phyloP scores from a whole-genome alignment of 2,113 vertebrate genomes.

The Dissostichus mawsoni region DNA sequence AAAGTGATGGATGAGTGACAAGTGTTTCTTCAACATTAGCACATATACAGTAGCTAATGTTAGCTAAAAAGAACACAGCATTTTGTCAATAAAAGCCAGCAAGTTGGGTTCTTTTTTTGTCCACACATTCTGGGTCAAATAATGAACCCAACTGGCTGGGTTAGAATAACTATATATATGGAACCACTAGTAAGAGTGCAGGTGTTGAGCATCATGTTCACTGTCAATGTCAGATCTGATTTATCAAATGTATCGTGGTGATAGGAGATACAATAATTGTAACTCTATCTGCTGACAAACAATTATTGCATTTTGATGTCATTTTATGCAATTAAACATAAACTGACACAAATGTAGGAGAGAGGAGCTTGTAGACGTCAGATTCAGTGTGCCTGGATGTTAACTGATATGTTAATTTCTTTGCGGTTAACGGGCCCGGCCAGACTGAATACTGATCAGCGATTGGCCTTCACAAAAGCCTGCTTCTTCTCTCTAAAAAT shows the following conservation, averaged over 20 bases:
- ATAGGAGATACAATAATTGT: background rate
- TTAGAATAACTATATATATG: too few species aligned
- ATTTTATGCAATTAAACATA: background rate
- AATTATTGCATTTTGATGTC: background rate
- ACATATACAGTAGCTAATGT: too few species aligned
- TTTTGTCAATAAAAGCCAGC: too few species aligned
- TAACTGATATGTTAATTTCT: constrained; percentile 38
- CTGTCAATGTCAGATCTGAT: background rate
- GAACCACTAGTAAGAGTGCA: background rate
- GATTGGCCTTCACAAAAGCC: constrained; percentile 44
- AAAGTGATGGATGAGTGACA: too few species aligned
- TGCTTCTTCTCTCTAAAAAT: constrained; percentile 36
- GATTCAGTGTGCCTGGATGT: background rate
- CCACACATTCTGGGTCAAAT: too few species aligned
- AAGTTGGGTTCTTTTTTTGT: too few species aligned
- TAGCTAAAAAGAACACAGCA: too few species aligned
- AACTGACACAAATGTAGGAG: background rate
- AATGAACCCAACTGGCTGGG: too few species aligned
- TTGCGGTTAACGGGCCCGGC: background rate
- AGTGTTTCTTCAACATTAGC: too few species aligned
- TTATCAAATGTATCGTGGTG: background rate
- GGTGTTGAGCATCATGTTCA: background rate
- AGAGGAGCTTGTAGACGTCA: background rate
- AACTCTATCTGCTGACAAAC: background rate
- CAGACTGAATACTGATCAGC: constrained; percentile 48